These are phyloP conservation scores for Oophaga pumilio DNA, from an alignment of 2,113 vertebrate species.

Conservation along the genomic window DNA sequence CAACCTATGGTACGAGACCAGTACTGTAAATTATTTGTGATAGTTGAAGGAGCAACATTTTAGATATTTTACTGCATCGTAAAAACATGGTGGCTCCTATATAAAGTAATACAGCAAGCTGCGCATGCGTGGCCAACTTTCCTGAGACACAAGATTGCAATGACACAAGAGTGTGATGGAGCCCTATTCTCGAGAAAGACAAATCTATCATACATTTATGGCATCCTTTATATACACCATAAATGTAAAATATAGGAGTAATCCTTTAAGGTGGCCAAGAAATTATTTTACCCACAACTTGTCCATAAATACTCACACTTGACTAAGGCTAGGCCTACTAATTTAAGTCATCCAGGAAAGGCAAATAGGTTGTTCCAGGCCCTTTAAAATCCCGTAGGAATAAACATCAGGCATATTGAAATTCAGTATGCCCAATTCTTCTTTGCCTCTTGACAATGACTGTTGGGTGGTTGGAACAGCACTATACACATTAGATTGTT, in stretches of 20 bases:
- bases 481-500: neutral
- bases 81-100: neutral
- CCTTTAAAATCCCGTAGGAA: too few relatives aligned
- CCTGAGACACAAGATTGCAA: too few relatives aligned
- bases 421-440: neutral
- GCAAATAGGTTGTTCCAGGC: neutral
- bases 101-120: too few relatives aligned
- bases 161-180: too few relatives aligned
- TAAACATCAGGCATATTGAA: neutral
- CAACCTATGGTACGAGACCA: neutral
- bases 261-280: too few relatives aligned
- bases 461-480: neutral
- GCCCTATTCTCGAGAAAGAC: too few relatives aligned
- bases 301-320: too few relatives aligned
- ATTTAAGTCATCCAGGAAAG: neutral
- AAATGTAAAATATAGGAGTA: too few relatives aligned
- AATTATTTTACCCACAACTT: too few relatives aligned
- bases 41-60: neutral
- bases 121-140: too few relatives aligned
- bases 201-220: too few relatives aligned
- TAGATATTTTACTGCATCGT: neutral
- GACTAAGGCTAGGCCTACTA: neutral
- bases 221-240: too few relatives aligned
- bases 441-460: neutral
- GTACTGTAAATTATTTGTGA: neutral